These are phyloP conservation scores for Antigone vipio DNA, from an alignment of 2,113 vertebrate genomes.

Conservation along the genomic window DNA sequence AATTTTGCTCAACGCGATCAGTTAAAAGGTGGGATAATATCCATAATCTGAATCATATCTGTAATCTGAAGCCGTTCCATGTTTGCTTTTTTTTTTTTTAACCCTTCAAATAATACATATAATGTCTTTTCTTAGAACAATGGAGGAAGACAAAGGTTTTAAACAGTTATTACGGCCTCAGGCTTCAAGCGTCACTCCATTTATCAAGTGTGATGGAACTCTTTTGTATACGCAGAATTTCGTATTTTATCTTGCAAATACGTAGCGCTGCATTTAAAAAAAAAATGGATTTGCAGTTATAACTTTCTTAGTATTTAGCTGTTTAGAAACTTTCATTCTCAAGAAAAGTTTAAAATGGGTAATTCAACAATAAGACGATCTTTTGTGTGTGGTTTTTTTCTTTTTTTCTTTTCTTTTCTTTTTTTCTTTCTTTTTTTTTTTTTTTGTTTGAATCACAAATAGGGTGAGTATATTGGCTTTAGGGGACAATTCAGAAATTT, in stretches of 20 bases:
- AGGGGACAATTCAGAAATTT: conserved; percentile 13
- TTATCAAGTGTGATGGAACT: background rate
- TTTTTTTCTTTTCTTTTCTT: background rate
- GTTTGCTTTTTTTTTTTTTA: background rate
- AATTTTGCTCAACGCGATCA: background rate
- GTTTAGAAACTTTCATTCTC: background rate
- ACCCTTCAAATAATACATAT: background rate
- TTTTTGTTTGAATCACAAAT: background rate
- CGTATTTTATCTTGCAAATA: background rate
- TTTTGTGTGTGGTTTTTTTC: background rate
- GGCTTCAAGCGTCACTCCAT: background rate
- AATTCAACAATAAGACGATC: background rate
- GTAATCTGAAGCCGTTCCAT: background rate
- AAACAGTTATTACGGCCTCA: background rate
- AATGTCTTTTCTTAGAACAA: background rate
- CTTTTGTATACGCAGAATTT: background rate
- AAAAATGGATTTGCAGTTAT: background rate
- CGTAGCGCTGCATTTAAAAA: too few species aligned
- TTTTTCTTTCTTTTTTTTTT: background rate
- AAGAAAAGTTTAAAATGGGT: background rate
- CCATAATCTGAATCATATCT: background rate
- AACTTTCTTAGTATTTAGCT: background rate
- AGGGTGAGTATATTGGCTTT: conserved; percentile 30
- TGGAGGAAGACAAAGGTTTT: background rate
- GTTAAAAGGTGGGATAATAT: background rate